Percentiles rank a stretch among this genome's conserved stretches.
These are phyloP conservation scores for Vanessa tameamea DNA, from an alignment of 1,140 invertebrate species.

Conservation along the genomic window DNA sequence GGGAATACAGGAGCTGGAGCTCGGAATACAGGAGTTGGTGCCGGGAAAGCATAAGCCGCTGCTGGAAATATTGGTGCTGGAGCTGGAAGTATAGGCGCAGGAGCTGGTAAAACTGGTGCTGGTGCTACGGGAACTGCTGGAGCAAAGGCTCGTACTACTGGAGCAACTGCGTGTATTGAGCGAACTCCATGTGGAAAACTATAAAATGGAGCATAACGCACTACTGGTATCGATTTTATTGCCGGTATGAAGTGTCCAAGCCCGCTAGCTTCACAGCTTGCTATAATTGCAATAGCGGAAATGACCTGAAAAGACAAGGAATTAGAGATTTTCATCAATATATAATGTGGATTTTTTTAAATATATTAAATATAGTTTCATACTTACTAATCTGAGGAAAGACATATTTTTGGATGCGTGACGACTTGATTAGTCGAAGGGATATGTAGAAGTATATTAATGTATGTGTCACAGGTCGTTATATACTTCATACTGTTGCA, in stretches of 20 bases:
- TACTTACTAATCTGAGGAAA: slow-evolving; percentile 70
- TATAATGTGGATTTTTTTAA: neutral
- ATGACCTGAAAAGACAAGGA: slow-evolving; percentile 60
- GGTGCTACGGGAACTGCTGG: slow-evolving; percentile 36
- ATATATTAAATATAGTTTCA: neutral
- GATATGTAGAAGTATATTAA: slow-evolving; percentile 63
- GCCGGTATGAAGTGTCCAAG: slow-evolving; percentile 59
- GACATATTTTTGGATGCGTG: slow-evolving; percentile 56
- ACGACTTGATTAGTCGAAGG: slow-evolving; percentile 64
- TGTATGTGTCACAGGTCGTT: slow-evolving; percentile 64
- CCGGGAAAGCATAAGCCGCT: slow-evolving; percentile 40
- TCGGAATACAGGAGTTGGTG: slow-evolving; percentile 42
- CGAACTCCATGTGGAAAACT: slow-evolving; percentile 66
- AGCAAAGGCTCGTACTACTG: slow-evolving; percentile 38
- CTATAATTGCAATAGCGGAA: slow-evolving; percentile 55
- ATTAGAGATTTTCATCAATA: slow-evolving; percentile 10
- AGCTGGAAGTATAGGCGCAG: slow-evolving; percentile 32
- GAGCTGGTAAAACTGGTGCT: slow-evolving; percentile 36
- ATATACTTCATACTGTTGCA: slow-evolving; percentile 79
- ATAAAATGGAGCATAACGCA: slow-evolving; percentile 74
- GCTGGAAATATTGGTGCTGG: slow-evolving; percentile 13
- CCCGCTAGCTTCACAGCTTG: slow-evolving; percentile 70
- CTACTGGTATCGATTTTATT: slow-evolving; percentile 62
- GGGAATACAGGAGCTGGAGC: slow-evolving; percentile 50
- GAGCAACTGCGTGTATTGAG: slow-evolving; percentile 68